These are phyloP conservation scores for Amiota mariae DNA, from an alignment of 2,888 invertebrate species.

Conservation along the genomic window DNA sequence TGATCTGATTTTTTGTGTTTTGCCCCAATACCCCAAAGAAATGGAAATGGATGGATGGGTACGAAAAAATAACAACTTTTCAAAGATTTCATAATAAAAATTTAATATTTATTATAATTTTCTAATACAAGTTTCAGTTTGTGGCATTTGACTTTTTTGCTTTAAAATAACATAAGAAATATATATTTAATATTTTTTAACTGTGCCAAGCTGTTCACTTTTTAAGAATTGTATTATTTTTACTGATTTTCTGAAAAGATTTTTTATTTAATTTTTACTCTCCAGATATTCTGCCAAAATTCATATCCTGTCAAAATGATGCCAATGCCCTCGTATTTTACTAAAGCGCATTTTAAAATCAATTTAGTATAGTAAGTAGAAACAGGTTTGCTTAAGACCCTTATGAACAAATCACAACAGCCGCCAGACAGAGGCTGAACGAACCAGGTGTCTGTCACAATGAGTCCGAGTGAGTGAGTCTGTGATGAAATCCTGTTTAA, in stretches of 20 bases:
- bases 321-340: constrained; percentile 3
- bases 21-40: not conserved
- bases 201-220: constrained; percentile 18
- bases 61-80: not conserved
- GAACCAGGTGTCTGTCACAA: constrained; percentile 51
- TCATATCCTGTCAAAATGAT: constrained; percentile 30
- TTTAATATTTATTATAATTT: constrained; percentile 23
- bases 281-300: not conserved
- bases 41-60: not conserved
- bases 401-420: constrained; percentile 15
- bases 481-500: constrained; percentile 18
- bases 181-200: not conserved
- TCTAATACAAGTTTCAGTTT: constrained; percentile 6
- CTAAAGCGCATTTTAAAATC: not conserved
- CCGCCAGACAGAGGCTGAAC: constrained; percentile 24
- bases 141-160: constrained; percentile 20
- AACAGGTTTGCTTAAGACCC: constrained; percentile 7
- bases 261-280: not conserved
- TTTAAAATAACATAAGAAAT: not conserved
- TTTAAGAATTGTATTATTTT: not conserved
- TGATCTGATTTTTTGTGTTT: constrained; percentile 22
- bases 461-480: not conserved
- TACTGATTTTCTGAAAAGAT: no score
- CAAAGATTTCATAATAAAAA: constrained; percentile 13
- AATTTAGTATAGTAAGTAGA: not conserved